Percentiles rank a stretch among this genome's conserved stretches.
phyloP scores from a whole-genome alignment of 2,113 vertebrate species.

The Ceuthmochares aereus region DNA sequence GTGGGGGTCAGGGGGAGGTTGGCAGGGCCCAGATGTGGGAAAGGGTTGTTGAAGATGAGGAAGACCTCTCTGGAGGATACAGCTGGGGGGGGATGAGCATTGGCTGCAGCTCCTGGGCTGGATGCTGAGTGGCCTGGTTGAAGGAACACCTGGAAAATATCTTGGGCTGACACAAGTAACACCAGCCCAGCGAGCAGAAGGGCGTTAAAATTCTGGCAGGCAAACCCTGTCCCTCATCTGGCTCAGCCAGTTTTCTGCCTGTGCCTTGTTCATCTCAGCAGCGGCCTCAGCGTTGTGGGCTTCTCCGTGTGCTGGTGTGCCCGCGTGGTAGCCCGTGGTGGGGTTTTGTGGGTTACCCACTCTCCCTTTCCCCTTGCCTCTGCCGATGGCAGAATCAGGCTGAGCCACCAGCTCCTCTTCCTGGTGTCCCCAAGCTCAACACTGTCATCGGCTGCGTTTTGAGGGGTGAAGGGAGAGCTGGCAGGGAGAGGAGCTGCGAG shows the following conservation, averaged over 20 bases:
- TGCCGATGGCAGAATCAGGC: neutral
- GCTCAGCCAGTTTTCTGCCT: neutral
- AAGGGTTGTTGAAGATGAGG: neutral
- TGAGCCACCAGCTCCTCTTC: neutral
- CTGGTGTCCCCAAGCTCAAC: neutral
- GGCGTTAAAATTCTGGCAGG: neutral
- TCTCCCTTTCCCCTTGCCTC: neutral
- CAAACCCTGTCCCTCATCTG: neutral
- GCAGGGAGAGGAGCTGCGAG: neutral
- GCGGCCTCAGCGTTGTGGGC: neutral
- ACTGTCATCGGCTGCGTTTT: fast-evolving
- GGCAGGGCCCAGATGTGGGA: neutral
- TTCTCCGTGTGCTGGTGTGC: neutral
- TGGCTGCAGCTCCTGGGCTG: neutral
- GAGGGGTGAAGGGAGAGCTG: fast-evolving
- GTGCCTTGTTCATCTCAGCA: fast-evolving
- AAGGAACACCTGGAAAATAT: neutral
- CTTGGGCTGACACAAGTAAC: neutral
- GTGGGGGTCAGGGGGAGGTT: neutral
- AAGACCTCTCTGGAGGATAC: neutral
- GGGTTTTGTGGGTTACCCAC: neutral
- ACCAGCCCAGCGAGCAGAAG: neutral
- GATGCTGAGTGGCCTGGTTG: neutral
- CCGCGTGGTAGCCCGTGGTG: fast-evolving
- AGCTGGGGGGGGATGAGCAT: neutral